Evolutionary conservation across 2,888 invertebrate genomes (phyloP).

Genomic region (Oxytorus armatus): DNA sequence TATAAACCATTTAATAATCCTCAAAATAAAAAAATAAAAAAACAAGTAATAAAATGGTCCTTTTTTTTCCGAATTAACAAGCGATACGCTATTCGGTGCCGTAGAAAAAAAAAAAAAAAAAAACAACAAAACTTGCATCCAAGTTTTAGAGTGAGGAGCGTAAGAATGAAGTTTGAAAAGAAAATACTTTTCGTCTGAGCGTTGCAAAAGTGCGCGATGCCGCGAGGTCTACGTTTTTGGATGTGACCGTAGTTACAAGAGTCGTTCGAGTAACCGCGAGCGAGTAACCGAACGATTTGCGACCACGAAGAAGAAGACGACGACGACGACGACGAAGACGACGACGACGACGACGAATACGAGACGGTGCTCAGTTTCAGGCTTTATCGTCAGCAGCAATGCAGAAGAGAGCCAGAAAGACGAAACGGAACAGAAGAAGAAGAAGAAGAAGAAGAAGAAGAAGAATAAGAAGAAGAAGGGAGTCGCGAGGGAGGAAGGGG

Average conservation of each 20-base stretch:
- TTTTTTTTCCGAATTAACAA: no score
- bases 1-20: no score
- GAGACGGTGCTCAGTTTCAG: slow-evolving; percentile 55
- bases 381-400: slow-evolving; percentile 52
- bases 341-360: slow-evolving; percentile 33
- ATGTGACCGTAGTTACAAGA: slow-evolving; percentile 74
- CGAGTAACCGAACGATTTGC: slow-evolving; percentile 47
- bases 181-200: slow-evolving; percentile 4
- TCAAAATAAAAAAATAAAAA: no score
- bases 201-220: not conserved
- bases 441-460: slow-evolving; percentile 24
- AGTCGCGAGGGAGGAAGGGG: slow-evolving; percentile 24
- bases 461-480: slow-evolving; percentile 17
- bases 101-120: no score
- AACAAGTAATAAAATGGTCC: no score
- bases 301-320: slow-evolving; percentile 37
- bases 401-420: slow-evolving; percentile 26
- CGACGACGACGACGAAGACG: slow-evolving; percentile 20
- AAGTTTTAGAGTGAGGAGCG: no score
- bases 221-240: slow-evolving; percentile 77
- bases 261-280: slow-evolving; percentile 68
- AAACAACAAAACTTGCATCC: no score
- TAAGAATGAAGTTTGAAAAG: no score
- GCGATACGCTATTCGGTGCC: no score
- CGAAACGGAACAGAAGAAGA: slow-evolving; percentile 51